A percentile compares a stretch with the other conserved stretches of the same genome.
Evolutionary conservation across 2,888 invertebrate genomes (phyloP).

Genomic region (Pelosia muscerda): DNA sequence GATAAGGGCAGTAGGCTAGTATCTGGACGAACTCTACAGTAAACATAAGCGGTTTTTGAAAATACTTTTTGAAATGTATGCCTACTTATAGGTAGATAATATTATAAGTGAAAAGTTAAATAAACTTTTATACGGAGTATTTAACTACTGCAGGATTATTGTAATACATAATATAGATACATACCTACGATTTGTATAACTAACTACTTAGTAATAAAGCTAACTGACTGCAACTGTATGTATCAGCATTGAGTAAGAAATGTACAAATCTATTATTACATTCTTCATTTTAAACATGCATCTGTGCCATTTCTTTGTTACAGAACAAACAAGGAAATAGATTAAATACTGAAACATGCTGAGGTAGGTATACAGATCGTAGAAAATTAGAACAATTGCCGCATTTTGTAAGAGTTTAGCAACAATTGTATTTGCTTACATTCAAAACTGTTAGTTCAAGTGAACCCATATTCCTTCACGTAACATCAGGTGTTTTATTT

Average conservation of each 20-base stretch:
- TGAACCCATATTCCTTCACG: slow-evolving; percentile 36
- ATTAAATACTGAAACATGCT: slow-evolving; percentile 32
- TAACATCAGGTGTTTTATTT: slow-evolving; percentile 58
- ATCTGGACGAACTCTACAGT: no score
- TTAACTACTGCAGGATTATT: no score
- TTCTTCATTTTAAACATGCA: slow-evolving; percentile 17
- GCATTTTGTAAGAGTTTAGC: slow-evolving; percentile 48
- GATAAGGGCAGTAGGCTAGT: no score
- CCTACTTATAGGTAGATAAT: no score
- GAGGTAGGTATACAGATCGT: slow-evolving; percentile 43
- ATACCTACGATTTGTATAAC: background rate
- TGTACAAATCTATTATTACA: slow-evolving; percentile 15
- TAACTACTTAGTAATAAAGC: background rate
- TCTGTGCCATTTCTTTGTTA: slow-evolving; percentile 33
- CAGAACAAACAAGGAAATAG: slow-evolving; percentile 43
- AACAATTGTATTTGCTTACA: slow-evolving; percentile 34
- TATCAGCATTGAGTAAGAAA: slow-evolving; percentile 7
- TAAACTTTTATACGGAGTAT: background rate
- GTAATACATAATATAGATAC: no score
- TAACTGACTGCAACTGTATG: background rate
- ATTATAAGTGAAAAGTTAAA: no score
- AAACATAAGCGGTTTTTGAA: no score
- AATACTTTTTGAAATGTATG: no score
- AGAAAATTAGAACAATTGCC: slow-evolving; percentile 50
- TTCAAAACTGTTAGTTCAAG: slow-evolving; percentile 52